Conservation (phyloP, 2,888 invertebrate species). For the Euspilapteryx auroguttella region DNA sequence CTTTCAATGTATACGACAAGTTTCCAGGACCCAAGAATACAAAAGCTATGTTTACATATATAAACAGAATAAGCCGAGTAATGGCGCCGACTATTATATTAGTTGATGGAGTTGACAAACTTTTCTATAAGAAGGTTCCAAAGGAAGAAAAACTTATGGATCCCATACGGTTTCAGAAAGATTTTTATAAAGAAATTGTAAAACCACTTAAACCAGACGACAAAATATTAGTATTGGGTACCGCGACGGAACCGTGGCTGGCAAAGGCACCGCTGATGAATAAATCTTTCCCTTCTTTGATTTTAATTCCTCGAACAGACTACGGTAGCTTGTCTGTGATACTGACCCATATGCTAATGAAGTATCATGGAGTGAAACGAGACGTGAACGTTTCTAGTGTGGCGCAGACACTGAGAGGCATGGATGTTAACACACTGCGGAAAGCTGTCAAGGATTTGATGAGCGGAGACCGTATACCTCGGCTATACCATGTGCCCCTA, state of each 20-base stretch:
- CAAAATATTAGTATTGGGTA: conserved; percentile 69
- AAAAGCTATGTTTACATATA: conserved; percentile 65
- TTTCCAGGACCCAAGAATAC: conserved; percentile 70
- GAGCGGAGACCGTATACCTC: conserved; percentile 45
- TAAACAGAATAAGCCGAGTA: conserved; percentile 67
- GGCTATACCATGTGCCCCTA: conserved; percentile 53
- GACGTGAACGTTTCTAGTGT: conserved; percentile 61
- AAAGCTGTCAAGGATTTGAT: conserved; percentile 40
- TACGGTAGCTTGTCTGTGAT: conserved; percentile 61
- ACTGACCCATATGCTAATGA: conserved; percentile 58
- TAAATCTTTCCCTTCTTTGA: conserved; percentile 62
- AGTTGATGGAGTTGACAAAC: conserved; percentile 67
- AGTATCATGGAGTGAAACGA: conserved; percentile 59
- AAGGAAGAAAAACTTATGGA: conserved; percentile 63
- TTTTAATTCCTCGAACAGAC: conserved; percentile 58
- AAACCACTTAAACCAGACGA: conserved; percentile 68
- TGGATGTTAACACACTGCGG: conserved; percentile 50
- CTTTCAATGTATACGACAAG: conserved; percentile 67
- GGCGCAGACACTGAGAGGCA: conserved; percentile 55
- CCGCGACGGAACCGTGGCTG: conserved; percentile 69
- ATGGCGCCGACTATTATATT: conserved; percentile 75
- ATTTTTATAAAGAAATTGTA: conserved; percentile 68
- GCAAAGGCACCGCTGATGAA: conserved; percentile 39
- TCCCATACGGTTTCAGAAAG: conserved; percentile 70
- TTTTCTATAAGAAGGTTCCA: conserved; percentile 70